Evolutionary conservation across 1,140 invertebrate species (phyloP).

Genomic region (Lerema accius): DNA sequence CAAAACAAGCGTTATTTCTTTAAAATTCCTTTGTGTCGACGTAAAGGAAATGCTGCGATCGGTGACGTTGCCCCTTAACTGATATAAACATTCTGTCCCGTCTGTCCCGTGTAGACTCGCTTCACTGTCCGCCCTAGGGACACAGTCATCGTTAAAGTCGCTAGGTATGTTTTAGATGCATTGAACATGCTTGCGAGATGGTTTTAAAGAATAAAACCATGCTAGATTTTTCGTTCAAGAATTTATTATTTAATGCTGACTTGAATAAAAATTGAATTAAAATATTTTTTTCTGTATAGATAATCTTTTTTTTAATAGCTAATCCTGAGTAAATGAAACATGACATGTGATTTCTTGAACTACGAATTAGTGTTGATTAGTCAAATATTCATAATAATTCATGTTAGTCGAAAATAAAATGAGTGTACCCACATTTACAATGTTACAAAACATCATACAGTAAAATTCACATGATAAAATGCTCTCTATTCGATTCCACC

Average conservation of each 20-base stretch:
- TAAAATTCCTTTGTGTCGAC: background rate
- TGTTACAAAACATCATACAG: background rate
- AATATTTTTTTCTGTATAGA: too few species aligned
- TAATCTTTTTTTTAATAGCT: too few species aligned
- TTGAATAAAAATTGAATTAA: conserved; percentile 9
- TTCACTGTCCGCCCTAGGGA: conserved; percentile 40
- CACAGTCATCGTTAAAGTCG: conserved; percentile 41
- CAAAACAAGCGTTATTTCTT: background rate
- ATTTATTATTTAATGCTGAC: background rate
- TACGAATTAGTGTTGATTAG: too few species aligned
- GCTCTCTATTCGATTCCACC: background rate
- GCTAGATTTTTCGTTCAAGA: conserved; percentile 2
- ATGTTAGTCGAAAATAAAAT: too few species aligned
- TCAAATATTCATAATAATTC: too few species aligned
- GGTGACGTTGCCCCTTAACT: background rate
- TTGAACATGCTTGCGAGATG: conserved; percentile 29
- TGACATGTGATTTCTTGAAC: too few species aligned
- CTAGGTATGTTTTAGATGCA: conserved; percentile 53
- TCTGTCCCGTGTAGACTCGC: conserved; percentile 40
- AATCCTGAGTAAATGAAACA: too few species aligned
- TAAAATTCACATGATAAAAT: background rate
- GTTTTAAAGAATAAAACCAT: background rate
- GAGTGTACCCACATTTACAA: too few species aligned
- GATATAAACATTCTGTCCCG: background rate
- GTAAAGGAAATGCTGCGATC: background rate